These are phyloP conservation scores for Oceanodroma tethys DNA, from an alignment of 2,113 vertebrate genomes.

Conservation along the genomic window DNA sequence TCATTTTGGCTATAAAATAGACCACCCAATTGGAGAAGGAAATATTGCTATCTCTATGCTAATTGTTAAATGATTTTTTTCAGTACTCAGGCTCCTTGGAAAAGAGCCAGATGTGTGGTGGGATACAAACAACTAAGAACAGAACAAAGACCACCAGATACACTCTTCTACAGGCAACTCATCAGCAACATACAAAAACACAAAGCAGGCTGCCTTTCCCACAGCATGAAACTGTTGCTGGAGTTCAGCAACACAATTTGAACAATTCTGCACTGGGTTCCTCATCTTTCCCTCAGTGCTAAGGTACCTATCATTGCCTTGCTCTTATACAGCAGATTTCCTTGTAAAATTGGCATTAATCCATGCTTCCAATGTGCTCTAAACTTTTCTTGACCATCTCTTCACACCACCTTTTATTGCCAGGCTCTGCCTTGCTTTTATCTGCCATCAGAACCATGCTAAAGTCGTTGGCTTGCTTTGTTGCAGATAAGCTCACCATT, in stretches of 20 bases:
- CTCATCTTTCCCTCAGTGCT: background rate
- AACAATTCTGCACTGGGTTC: background rate
- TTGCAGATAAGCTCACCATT: accelerated
- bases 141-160: background rate
- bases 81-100: background rate
- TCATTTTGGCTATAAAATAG: conserved; percentile 26
- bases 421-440: background rate
- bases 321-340: background rate
- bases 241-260: background rate
- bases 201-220: background rate
- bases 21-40: conserved; percentile 44
- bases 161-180: background rate
- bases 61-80: conserved; percentile 37
- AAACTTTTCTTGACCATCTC: background rate
- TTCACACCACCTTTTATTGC: background rate
- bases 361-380: background rate
- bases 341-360: background rate
- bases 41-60: conserved; percentile 56
- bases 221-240: background rate
- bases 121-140: background rate
- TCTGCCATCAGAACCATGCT: background rate
- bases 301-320: background rate
- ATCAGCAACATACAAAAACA: background rate
- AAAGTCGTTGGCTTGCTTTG: accelerated
- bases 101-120: conserved; percentile 8